These are phyloP conservation scores for Nephrotoma flavescens DNA, from an alignment of 2,888 invertebrate species.

Conservation along the genomic window DNA sequence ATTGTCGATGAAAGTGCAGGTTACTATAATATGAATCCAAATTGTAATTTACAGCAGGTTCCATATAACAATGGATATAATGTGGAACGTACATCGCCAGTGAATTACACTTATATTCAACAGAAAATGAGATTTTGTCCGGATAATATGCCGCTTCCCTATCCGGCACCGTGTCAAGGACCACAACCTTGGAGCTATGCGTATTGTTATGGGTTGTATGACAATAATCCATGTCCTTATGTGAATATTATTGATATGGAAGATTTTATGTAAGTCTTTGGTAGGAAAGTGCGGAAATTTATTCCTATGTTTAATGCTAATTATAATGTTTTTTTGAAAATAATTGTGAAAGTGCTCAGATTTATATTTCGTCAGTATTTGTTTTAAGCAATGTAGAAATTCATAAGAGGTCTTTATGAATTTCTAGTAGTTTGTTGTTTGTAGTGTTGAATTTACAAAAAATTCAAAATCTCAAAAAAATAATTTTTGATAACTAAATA, in stretches of 20 bases:
- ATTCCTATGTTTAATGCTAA: too few relatives aligned
- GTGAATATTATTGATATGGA: conserved; percentile 52
- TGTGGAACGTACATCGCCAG: neutral
- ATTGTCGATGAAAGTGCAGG: neutral
- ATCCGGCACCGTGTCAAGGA: conserved; percentile 35
- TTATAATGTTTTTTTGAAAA: neutral
- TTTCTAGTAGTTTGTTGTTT: too few relatives aligned
- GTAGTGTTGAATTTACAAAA: too few relatives aligned
- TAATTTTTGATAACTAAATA: too few relatives aligned
- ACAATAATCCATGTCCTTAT: conserved; percentile 46
- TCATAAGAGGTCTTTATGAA: too few relatives aligned
- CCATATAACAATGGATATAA: conserved; percentile 1
- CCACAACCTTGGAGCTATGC: conserved; percentile 45
- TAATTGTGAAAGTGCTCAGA: too few relatives aligned
- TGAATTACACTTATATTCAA: neutral
- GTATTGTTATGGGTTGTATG: conserved; percentile 48
- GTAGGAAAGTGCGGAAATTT: neutral
- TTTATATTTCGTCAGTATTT: too few relatives aligned
- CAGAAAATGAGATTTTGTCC: neutral
- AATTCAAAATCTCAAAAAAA: too few relatives aligned
- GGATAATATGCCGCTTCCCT: neutral
- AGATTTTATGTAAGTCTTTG: conserved; percentile 55
- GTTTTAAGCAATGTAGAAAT: too few relatives aligned
- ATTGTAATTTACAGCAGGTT: neutral
- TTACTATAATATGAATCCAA: neutral